A percentile compares a stretch with the other conserved stretches of the same genome.
These are phyloP conservation scores for Tragulus kanchil DNA, from an alignment of 2,113 vertebrate species.

Conservation along the genomic window DNA sequence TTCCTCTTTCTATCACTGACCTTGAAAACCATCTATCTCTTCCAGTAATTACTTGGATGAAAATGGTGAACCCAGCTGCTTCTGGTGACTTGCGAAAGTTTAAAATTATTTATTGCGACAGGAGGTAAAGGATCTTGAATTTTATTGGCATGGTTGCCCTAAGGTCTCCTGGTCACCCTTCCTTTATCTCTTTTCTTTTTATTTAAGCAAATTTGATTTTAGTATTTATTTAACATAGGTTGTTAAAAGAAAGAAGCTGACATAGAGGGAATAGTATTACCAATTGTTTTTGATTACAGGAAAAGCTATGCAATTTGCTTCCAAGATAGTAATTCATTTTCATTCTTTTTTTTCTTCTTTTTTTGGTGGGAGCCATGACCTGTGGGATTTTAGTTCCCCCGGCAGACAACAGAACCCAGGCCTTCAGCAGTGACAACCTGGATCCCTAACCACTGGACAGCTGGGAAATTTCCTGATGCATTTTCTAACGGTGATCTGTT, in stretches of 20 bases:
- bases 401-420: background rate
- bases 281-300: too few species aligned
- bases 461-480: background rate
- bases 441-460: background rate
- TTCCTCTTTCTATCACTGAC: constrained; percentile 64
- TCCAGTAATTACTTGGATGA: constrained; percentile 80
- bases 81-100: constrained; percentile 69
- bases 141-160: too few species aligned
- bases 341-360: background rate
- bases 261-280: too few species aligned
- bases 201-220: too few species aligned
- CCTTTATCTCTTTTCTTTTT: too few species aligned
- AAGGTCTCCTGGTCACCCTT: too few species aligned
- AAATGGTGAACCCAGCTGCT: constrained; percentile 82
- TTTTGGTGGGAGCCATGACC: background rate
- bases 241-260: too few species aligned
- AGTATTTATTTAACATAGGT: too few species aligned
- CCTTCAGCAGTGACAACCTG: background rate
- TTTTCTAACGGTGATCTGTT: background rate
- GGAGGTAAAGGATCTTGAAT: too few species aligned
- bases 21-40: constrained; percentile 79
- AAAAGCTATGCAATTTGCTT: too few species aligned
- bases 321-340: too few species aligned
- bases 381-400: background rate
- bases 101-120: background rate